Evolutionary conservation across 1,140 invertebrate species (phyloP).

Genomic region (Babylonia areolata): DNA sequence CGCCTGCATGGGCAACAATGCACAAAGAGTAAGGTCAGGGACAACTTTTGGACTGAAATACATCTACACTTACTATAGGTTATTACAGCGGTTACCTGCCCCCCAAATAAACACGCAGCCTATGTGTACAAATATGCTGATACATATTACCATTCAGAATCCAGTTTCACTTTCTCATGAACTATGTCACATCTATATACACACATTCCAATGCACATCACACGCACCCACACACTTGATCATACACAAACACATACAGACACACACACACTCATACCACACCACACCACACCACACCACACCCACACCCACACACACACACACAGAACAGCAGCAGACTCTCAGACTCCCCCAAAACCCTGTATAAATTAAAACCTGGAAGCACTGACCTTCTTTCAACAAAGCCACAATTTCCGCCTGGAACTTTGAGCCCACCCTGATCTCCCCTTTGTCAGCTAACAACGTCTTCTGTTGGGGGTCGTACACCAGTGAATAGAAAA

Average conservation of each 20-base stretch:
- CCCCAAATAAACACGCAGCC: too few species aligned
- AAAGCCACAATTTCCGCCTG: conserved; percentile 87
- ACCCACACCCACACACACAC: background rate
- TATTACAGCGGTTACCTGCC: too few species aligned
- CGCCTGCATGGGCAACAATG: conserved; percentile 77
- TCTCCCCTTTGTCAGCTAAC: conserved; percentile 96
- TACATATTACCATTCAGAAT: too few species aligned
- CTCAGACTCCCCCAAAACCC: background rate
- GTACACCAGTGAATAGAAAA: conserved; percentile 99
- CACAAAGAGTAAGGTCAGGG: too few species aligned
- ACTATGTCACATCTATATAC: too few species aligned
- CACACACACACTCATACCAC: background rate
- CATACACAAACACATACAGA: background rate
- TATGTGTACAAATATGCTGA: too few species aligned
- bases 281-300: background rate
- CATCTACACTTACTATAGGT: too few species aligned
- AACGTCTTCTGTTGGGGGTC: conserved; percentile 99
- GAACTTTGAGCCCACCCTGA: conserved; percentile 94
- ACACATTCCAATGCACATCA: background rate
- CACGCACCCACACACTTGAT: background rate
- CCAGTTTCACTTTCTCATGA: too few species aligned
- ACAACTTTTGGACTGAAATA: too few species aligned
- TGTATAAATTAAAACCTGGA: background rate
- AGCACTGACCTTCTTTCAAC: conserved; percentile 60
- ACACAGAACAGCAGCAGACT: background rate